Percentiles rank a stretch among this genome's conserved stretches.
Conservation (phyloP, 2,888 invertebrate genomes). For the Scaptomyza parva region DNA sequence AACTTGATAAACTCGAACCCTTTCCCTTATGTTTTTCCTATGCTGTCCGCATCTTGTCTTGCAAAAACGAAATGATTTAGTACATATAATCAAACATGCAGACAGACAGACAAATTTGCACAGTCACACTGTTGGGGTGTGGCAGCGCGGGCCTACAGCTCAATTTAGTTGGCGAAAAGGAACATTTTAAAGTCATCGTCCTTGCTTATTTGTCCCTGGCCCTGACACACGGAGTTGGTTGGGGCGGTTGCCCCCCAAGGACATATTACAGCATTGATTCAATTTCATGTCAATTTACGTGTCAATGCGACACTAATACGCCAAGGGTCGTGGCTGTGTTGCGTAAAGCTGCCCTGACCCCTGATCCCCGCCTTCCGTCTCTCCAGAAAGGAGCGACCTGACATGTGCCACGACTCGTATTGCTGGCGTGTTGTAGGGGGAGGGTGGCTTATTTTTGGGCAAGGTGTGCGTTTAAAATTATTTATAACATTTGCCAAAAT, state of each 20-base stretch:
- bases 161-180: constrained; percentile 73
- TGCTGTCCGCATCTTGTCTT: too few relatives aligned
- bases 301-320: constrained; percentile 85
- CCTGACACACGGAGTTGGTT: too few relatives aligned
- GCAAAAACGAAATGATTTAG: constrained; percentile 71
- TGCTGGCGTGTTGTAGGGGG: background rate
- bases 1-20: constrained; percentile 66
- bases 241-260: constrained; percentile 81
- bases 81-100: constrained; percentile 72
- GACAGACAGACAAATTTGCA: constrained; percentile 72
- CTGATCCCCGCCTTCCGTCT: too few relatives aligned
- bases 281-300: constrained; percentile 86
- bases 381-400: constrained; percentile 10
- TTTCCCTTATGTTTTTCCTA: too few relatives aligned
- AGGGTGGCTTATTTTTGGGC: constrained; percentile 3
- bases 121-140: constrained; percentile 46
- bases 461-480: constrained; percentile 80
- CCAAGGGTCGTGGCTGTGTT: constrained; percentile 65
- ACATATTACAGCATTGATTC: constrained; percentile 85
- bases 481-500: constrained; percentile 80
- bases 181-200: constrained; percentile 80
- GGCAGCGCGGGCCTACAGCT: constrained; percentile 62
- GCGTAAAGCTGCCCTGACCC: constrained; percentile 50
- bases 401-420: constrained; percentile 25
- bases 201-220: constrained; percentile 55